A percentile compares a stretch with the other conserved stretches of the same genome.
These are phyloP conservation scores for Patagioenas fasciata DNA, from an alignment of 2,113 vertebrate genomes.

Conservation along the genomic window DNA sequence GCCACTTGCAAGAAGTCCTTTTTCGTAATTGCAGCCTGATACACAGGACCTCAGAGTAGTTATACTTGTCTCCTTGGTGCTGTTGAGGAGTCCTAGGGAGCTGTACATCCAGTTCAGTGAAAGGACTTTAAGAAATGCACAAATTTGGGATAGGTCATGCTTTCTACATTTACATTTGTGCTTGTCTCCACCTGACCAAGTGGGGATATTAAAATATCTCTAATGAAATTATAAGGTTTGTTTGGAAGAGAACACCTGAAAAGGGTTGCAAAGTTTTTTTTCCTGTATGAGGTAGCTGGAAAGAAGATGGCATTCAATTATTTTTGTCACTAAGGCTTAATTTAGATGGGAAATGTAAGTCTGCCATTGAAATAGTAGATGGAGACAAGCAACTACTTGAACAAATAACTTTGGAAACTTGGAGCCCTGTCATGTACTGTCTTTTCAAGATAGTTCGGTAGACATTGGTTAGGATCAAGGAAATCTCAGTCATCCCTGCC, in stretches of 20 bases:
- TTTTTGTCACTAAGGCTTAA: background rate
- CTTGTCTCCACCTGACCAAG: background rate
- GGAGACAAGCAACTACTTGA: background rate
- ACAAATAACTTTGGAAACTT: background rate
- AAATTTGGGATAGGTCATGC: background rate
- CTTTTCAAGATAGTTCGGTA: background rate
- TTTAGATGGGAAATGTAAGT: background rate
- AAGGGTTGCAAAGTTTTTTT: background rate
- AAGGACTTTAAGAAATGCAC: background rate
- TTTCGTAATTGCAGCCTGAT: background rate
- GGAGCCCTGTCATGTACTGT: accelerated
- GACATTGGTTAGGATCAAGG: background rate
- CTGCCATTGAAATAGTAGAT: background rate
- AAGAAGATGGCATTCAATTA: background rate
- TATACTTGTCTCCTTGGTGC: background rate
- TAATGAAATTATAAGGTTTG: background rate
- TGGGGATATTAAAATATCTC: background rate
- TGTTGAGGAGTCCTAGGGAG: background rate
- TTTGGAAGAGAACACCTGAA: background rate
- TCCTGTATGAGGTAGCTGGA: background rate
- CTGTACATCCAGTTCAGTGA: background rate
- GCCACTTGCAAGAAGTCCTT: background rate
- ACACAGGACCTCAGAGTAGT: background rate
- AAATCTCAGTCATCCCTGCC: background rate
- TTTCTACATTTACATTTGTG: background rate